These are phyloP conservation scores for Cyanoliseus patagonus DNA, from an alignment of 2,113 vertebrate species.

Conservation along the genomic window DNA sequence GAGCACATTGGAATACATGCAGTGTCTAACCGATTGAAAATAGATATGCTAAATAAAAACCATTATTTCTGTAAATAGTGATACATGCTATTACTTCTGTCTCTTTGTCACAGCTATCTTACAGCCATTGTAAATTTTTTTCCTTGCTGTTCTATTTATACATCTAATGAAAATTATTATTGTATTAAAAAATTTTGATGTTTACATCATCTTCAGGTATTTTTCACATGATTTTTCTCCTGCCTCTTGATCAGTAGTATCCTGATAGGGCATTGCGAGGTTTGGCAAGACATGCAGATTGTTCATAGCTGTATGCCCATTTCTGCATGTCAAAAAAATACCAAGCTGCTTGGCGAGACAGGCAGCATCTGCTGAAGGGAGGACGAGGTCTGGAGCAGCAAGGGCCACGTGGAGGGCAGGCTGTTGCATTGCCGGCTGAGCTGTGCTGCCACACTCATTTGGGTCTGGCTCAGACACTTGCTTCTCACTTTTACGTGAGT, in stretches of 20 bases:
- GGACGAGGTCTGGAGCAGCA: background rate
- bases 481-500: background rate
- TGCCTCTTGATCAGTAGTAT: background rate
- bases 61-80: constrained; percentile 53
- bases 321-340: background rate
- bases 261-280: background rate
- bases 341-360: background rate
- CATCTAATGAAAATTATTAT: constrained; percentile 1
- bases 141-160: background rate
- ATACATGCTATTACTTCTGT: constrained; percentile 28
- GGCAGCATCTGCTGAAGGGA: background rate
- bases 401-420: background rate
- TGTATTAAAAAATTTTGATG: constrained; percentile 48
- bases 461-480: background rate
- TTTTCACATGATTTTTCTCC: constrained; percentile 18
- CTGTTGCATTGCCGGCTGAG: background rate
- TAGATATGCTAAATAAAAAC: constrained; percentile 35
- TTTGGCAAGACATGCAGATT: background rate
- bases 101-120: constrained; percentile 23
- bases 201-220: background rate
- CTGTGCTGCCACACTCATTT: background rate
- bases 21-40: constrained; percentile 24
- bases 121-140: background rate
- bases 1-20: background rate
- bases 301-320: background rate